Evolutionary conservation across 30 jellyfish, hydroid and myxozoan species (phyloP).

Genomic region (Cassiopea xamachana): DNA sequence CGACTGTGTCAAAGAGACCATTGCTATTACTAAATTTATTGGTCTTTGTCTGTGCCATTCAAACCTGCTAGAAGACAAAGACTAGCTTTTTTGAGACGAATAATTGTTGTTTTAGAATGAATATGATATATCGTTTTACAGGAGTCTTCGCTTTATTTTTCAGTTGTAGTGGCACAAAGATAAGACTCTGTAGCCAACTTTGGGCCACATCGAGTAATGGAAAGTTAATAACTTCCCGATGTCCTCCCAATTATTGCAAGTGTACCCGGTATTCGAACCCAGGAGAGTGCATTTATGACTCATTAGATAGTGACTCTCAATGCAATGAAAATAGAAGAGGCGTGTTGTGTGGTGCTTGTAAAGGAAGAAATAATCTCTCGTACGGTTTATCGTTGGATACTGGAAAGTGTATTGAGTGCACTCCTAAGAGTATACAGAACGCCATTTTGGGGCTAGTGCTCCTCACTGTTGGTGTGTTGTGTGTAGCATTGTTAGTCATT

Average conservation of each 20-base stretch:
- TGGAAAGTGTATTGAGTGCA: slow-evolving; percentile 45
- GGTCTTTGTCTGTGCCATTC: too few species aligned
- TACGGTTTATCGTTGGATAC: slow-evolving; percentile 44
- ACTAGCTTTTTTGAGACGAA: too few species aligned
- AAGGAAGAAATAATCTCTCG: not conserved
- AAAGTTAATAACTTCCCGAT: not conserved
- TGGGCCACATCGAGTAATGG: slow-evolving; percentile 51
- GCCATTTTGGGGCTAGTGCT: slow-evolving; percentile 2
- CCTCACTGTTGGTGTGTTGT: slow-evolving; percentile 27
- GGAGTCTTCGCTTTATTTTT: not conserved
- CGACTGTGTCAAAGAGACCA: too few species aligned
- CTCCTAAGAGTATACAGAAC: not conserved
- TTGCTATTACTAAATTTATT: too few species aligned
- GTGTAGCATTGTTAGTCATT: slow-evolving; percentile 40
- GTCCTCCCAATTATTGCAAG: slow-evolving; percentile 72
- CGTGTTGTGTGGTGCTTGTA: slow-evolving; percentile 67
- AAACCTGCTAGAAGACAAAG: too few species aligned
- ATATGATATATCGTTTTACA: too few species aligned
- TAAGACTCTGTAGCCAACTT: slow-evolving; percentile 12
- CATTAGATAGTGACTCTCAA: slow-evolving; percentile 45
- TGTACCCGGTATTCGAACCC: slow-evolving; percentile 7
- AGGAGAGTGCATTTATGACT: slow-evolving; percentile 42
- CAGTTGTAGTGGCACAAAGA: slow-evolving; percentile 61
- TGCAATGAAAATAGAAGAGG: slow-evolving; percentile 72
- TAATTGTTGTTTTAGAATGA: too few species aligned